These are phyloP conservation scores for Bombus consobrinus DNA, from an alignment of 1,140 invertebrate genomes.

Conservation along the genomic window DNA sequence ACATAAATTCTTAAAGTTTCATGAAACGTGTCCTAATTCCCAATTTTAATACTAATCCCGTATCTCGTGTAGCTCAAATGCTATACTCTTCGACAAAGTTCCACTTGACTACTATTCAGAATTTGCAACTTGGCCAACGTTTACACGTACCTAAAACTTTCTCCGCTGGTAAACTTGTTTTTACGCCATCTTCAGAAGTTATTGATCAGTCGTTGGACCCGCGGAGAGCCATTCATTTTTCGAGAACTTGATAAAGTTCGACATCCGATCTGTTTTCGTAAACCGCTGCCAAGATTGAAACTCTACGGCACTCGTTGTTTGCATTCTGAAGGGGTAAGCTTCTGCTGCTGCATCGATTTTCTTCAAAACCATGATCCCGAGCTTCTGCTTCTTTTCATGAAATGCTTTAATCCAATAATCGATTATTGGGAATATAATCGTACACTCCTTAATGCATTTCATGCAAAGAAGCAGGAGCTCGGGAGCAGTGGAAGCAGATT, in stretches of 20 bases:
- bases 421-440: no score
- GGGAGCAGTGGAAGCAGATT: no score
- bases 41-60: neutral
- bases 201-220: neutral
- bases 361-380: neutral
- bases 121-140: neutral
- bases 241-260: conserved; percentile 23
- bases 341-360: neutral
- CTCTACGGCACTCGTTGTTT: neutral
- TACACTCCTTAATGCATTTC: no score
- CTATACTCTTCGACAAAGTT: neutral
- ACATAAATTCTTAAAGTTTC: neutral
- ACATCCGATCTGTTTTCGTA: conserved; percentile 33
- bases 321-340: conserved; percentile 12
- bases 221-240: neutral
- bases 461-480: no score
- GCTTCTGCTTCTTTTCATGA: neutral
- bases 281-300: conserved; percentile 21
- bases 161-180: neutral
- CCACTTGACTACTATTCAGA: neutral
- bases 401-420: no score
- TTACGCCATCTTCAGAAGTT: neutral
- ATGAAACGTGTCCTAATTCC: neutral
- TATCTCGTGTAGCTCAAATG: neutral
- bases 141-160: neutral